Conservation (phyloP, 2,888 invertebrate genomes). For the Andricus quercusramuli region DNA sequence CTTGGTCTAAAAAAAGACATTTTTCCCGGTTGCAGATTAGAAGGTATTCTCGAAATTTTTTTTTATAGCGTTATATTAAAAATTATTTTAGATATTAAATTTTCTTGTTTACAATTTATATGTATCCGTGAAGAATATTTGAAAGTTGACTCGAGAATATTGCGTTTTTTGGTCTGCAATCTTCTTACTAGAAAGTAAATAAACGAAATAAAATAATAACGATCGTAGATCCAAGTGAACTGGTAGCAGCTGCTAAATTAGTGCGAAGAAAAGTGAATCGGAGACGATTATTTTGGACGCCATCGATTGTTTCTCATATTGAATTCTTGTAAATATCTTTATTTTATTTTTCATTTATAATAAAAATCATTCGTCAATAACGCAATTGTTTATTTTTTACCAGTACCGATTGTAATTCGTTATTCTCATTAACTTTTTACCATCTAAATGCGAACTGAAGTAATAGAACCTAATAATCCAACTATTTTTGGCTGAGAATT, state of each 20-base stretch:
- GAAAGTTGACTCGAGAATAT: neutral
- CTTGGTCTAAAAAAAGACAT: constrained; percentile 53
- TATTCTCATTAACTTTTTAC: no score
- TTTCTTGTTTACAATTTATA: neutral
- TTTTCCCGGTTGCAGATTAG: neutral
- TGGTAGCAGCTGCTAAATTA: constrained; percentile 53
- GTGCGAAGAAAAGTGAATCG: constrained; percentile 14
- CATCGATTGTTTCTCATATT: constrained; percentile 65
- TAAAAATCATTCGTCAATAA: constrained; percentile 79
- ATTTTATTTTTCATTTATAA: constrained; percentile 79
- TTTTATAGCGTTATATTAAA: neutral
- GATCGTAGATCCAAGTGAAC: constrained; percentile 58
- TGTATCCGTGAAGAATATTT: neutral
- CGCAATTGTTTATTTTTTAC: constrained; percentile 73
- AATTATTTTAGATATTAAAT: neutral
- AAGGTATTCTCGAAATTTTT: neutral
- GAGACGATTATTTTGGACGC: constrained; percentile 45
- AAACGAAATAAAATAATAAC: neutral
- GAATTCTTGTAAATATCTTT: constrained; percentile 78
- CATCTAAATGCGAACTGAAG: no score
- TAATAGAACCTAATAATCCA: no score
- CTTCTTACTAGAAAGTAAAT: neutral
- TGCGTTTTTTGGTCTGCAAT: neutral
- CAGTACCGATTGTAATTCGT: no score
- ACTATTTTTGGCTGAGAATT: no score